Evolutionary conservation across 1,140 invertebrate genomes (phyloP).

Genomic region (Zaprionus davidi): DNA sequence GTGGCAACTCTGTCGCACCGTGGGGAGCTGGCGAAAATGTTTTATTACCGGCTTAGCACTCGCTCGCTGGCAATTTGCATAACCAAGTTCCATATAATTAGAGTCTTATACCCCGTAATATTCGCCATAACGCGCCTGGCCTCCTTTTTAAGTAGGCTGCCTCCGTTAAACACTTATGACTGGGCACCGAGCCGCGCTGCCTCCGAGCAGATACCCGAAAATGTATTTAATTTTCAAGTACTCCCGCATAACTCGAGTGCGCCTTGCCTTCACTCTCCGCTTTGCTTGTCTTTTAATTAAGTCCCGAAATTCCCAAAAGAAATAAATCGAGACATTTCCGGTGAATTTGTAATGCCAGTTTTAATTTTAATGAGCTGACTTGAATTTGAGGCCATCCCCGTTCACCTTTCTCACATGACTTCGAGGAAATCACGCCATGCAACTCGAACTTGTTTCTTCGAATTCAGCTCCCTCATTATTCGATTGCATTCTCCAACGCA

Average conservation of each 20-base stretch:
- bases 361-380: background rate
- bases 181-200: background rate
- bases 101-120: slow-evolving; percentile 30
- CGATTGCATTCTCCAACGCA: background rate
- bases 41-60: slow-evolving; percentile 42
- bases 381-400: background rate
- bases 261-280: background rate
- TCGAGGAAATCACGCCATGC: background rate
- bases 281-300: slow-evolving; percentile 1
- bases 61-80: slow-evolving; percentile 44
- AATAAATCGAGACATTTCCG: slow-evolving; percentile 7
- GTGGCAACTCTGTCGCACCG: background rate
- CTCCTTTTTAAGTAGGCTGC: slow-evolving; percentile 20
- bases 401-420: background rate
- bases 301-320: background rate
- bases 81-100: slow-evolving; percentile 52
- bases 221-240: slow-evolving; percentile 1
- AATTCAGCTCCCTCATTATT: background rate
- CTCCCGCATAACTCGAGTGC: background rate
- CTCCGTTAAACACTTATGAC: slow-evolving; percentile 7
- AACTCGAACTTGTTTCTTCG: background rate
- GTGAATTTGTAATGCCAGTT: background rate
- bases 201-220: background rate
- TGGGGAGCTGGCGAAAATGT: slow-evolving; percentile 33
- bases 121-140: slow-evolving; percentile 19